Percentiles rank a stretch among this genome's conserved stretches.
Conservation (phyloP, 2,888 invertebrate genomes). For the Plusia festucae region DNA sequence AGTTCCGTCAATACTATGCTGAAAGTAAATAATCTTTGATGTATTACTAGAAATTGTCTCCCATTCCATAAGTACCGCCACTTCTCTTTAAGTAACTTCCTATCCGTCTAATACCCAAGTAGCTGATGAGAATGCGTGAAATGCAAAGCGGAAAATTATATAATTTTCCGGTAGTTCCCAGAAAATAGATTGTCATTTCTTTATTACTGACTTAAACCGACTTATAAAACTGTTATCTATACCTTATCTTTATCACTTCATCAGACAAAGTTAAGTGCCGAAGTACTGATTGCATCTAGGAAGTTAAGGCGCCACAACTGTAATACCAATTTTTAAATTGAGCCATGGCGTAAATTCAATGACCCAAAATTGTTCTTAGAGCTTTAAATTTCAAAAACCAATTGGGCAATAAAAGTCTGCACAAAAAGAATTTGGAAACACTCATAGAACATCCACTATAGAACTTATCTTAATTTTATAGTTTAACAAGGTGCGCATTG, state of each 20-base stretch:
- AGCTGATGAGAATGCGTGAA: background rate
- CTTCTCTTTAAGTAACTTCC: too few species aligned
- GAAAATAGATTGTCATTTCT: background rate
- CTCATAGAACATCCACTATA: too few species aligned
- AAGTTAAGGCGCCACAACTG: background rate
- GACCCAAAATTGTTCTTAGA: too few species aligned
- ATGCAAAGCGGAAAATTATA: background rate
- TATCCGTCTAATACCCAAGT: background rate
- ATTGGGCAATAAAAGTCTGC: too few species aligned
- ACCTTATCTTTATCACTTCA: constrained; percentile 7
- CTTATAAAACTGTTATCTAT: constrained; percentile 27
- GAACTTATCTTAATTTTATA: background rate
- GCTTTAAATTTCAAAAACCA: too few species aligned
- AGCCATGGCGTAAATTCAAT: background rate
- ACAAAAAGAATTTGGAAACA: too few species aligned
- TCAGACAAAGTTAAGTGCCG: constrained; percentile 14
- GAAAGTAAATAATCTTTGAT: too few species aligned
- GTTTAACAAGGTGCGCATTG: background rate
- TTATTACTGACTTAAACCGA: constrained; percentile 23
- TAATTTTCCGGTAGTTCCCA: constrained; percentile 11
- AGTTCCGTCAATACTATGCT: too few species aligned
- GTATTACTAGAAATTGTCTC: too few species aligned
- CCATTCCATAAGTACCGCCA: too few species aligned
- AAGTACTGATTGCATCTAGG: constrained; percentile 1
- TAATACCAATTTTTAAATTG: background rate